A percentile compares a stretch with the other conserved stretches of the same genome.
phyloP scores from a whole-genome alignment of 2,888 invertebrate species.

The Thera britannica region DNA sequence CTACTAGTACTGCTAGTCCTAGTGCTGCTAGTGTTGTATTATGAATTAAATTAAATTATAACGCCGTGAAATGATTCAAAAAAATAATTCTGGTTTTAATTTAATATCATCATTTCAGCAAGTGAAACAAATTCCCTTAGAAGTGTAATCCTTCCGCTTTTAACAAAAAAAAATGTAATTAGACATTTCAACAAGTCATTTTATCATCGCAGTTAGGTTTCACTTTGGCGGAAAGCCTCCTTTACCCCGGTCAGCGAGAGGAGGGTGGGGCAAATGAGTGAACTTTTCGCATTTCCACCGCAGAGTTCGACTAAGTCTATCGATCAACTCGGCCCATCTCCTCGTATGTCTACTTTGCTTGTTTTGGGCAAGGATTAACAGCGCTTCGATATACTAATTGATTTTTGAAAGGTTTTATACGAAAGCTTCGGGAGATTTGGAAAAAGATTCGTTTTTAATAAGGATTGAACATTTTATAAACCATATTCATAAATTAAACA shows the following conservation, averaged over 20 bases:
- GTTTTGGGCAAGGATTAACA: conserved; percentile 35
- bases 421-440: background rate
- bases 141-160: too few relatives aligned
- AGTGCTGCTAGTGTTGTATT: too few relatives aligned
- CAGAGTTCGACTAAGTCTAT: conserved; percentile 45
- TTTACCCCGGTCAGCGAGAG: conserved; percentile 24
- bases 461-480: background rate
- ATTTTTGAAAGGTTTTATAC: conserved; percentile 21
- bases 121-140: too few relatives aligned
- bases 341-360: conserved; percentile 35
- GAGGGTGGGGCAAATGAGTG: conserved; percentile 41
- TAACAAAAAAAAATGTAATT: too few relatives aligned
- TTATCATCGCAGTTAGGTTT: too few relatives aligned
- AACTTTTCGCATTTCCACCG: conserved; percentile 46
- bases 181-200: too few relatives aligned
- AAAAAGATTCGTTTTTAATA: background rate
- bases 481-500: too few relatives aligned
- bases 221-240: background rate
- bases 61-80: too few relatives aligned
- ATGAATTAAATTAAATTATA: too few relatives aligned
- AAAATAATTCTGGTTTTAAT: too few relatives aligned
- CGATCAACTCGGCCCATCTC: conserved; percentile 40
- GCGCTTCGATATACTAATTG: conserved; percentile 23
- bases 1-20: too few relatives aligned
- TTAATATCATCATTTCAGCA: too few relatives aligned